Base-by-base conservation (phyloP, 2,888 invertebrate species). In the Meliscaeva auricollis region DNA sequence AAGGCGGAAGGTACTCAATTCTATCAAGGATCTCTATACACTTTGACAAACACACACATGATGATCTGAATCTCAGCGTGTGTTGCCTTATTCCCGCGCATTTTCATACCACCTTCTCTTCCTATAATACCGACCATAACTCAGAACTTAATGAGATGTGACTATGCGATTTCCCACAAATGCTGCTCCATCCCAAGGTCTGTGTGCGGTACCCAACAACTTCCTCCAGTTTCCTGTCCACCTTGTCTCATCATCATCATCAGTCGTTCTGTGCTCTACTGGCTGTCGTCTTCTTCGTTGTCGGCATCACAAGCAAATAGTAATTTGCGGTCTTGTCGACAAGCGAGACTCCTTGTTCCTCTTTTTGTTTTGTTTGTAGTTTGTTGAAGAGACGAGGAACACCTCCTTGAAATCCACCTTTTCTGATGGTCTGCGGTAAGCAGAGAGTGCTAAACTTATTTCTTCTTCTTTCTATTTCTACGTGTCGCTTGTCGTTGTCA, bases 71-170 rank as follows among this genome's bases (percentile, higher is more conserved):
- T 56, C 11, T 56, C 32, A 32, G 32, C 56, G 56, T 20, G 13
- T n/a, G n/a, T n/a, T n/a, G n/a, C n/a, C 13, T 17, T 56, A 3
- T 2, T 17, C 56, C 52, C 41, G 30, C 46, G 9, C 66, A 58
- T 35, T 15, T 22, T 41, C 26, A 13, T 60, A 20, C n/a, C 52
- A 35, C 15, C n/a, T 5, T 30, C n/a, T 30, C n/a, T 3, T n/a
- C 26, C 30, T 3, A 30, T n/a, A 20, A 11, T 8, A 69, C 46
- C 13, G 35, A 38, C 46, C 54, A 77, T 75, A 77, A 62, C 73
- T 82, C 82, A 69, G 78, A 69, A 78, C 73, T 54, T 83, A 83
- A 83, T 83, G 82, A 73, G 68, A 78, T 78, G 82, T 83, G 82
- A 73, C 82, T 78, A 52, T 62, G 70, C n/a, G 66, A 60, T 54